phyloP scores from a whole-genome alignment of 2,888 invertebrate species.

The Pristionchus entomophagus region DNA sequence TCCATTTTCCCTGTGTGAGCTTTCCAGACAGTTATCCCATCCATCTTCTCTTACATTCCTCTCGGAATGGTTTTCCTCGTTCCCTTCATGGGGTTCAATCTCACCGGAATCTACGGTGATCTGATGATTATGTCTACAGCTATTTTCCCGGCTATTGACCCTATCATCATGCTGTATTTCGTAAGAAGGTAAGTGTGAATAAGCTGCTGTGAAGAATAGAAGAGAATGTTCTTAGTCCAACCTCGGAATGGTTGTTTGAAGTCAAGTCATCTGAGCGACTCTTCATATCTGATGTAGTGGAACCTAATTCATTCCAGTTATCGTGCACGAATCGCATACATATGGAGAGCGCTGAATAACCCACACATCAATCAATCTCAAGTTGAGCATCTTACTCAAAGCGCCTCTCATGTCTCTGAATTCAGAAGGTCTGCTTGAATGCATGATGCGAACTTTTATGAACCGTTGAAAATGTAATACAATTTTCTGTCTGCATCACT shows the following conservation, averaged over 20 bases:
- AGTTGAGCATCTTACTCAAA: neutral
- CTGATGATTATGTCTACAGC: neutral
- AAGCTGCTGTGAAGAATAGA: no score
- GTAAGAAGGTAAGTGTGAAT: neutral
- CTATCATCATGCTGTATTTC: neutral
- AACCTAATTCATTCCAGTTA: neutral
- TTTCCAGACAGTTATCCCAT: constrained; percentile 51
- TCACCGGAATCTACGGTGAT: constrained; percentile 32
- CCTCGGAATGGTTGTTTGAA: no score
- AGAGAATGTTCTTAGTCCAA: no score
- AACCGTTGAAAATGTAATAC: no score
- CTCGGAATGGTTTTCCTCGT: constrained; percentile 52
- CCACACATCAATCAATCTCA: neutral
- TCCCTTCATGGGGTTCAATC: constrained; percentile 50
- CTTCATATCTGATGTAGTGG: no score
- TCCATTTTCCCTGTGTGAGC: no score
- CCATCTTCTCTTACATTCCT: constrained; percentile 51
- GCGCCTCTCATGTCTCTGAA: neutral
- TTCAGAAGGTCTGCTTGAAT: neutral
- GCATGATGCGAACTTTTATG: no score
- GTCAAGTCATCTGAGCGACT: no score
- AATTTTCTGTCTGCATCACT: no score
- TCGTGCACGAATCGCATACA: neutral
- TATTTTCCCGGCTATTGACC: neutral
- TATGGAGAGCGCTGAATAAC: neutral